Base-by-base conservation (phyloP, 2,888 invertebrate genomes). In the Blastobasis adustella region DNA sequence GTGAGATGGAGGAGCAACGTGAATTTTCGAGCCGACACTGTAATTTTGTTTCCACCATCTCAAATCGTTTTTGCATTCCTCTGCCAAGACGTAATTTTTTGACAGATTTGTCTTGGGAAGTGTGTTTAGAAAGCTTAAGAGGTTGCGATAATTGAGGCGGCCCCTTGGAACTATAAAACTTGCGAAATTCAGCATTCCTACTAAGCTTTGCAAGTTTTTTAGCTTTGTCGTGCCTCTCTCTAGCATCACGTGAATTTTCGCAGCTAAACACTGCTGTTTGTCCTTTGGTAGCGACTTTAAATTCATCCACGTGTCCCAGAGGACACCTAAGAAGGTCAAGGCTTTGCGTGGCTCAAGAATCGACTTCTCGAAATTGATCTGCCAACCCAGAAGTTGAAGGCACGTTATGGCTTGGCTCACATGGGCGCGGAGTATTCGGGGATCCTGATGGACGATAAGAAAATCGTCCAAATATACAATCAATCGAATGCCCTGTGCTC, bases 381-480 rank as follows among this genome's bases (percentile, higher is more conserved):
- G 49, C 49, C 49, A 49, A n/a, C 42, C 42, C 23, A 49, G 10
- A 4, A 43, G 43, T 42, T 42, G 9, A 43, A 49, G n/a, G 5
- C 36, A 1, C 4, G 8, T 4, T 37, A 42, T 37, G 1, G n/a
- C n/a, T 5, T 8, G 5, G 23, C 6, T 9, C 6, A 43, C n/a
- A 8, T 49, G 49, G 4, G 9, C 4, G 1, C 7, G 42, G 9
- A 49, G 37, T 3, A 36, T n/a, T 42, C 8, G n/a, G 8, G 6
- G 5, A 37, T 49, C 10, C 37, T 42, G 49, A 40, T 40, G n/a
- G 1, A 7, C 47, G 1, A 47, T 5, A 6, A 47, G 37, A 10
- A 58, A 61, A 51, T 65, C 61, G 60, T 63, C 58, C 23, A 60
- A 47, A n/a, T 58, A 61, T 0, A 61, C 57, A 0, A 63, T 10